Base-by-base conservation (phyloP, 2,888 invertebrate species). In the Phyllotreta striolata region DNA sequence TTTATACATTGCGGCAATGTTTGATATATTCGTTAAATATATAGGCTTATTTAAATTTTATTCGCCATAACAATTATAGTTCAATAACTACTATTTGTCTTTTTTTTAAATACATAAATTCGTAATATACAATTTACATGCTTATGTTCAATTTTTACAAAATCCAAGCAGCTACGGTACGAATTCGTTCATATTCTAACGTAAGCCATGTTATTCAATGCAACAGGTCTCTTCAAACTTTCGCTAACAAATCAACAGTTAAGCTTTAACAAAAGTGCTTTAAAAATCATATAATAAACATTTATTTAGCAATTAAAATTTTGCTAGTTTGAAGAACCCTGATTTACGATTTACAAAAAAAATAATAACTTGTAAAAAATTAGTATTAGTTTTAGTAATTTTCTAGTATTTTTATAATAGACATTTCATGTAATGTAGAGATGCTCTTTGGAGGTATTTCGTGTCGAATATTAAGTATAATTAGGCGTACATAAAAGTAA, bases 121-220 rank as follows among this genome's bases (percentile, higher is more conserved):
- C 44, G 44, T 61, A 37, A 54, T 64, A 70, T 69, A 70, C 67
- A 72, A 70, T 69, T 68, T 72, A 72, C 68, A 70, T 67, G 65
- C 58, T 55, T 68, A 63, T 66, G 68, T 66, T 68, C 66, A 66
- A 38, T 66, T 68, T 68, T 65, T 66, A 66, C 63, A 68, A 59
- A 65, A 66, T 63, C 58, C 44, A 66, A 68, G 68, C 68, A 55
- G 39, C 65, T 65, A 66, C 57, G 37, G 44, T 46, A 39, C 52
- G 58, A 66, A 52, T 46, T 59, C 34, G 35, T 10, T 57, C n/a
- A 12, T 7, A 56, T 24, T 44, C 51, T 38, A 41, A 60, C 51
- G 40, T 37, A 62, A 51, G 60, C 47, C 40, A 49, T 35, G 47
- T 6, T 10, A 14, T 41, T 41, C 6, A 14, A 14, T 14, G 13